Evolutionary conservation across 1,140 invertebrate species (phyloP), one percentile per base, ranked within the genome.

Genomic region (Eulimnadia texana): DNA sequence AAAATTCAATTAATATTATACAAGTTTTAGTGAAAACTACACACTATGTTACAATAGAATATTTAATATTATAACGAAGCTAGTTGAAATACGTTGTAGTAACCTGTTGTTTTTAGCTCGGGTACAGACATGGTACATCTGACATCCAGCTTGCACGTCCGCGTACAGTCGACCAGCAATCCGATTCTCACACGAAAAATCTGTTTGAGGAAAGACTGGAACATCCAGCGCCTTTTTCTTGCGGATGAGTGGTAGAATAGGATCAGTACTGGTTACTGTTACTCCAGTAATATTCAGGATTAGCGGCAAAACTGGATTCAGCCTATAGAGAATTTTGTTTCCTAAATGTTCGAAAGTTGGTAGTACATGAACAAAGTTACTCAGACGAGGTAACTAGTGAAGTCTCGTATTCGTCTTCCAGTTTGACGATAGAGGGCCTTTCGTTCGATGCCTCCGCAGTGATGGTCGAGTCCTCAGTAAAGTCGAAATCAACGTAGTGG

Each of bases 101-200:
- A 16, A 57, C 55, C 55, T 57, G 55, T 57, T 57, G 3, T 57
- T 57, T 33, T 57, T 57, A 1, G 24, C 55, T 22, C 22, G 27
- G 2, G 27, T 27, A 9, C 55, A 57, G 55, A 20, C 29, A 22
- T 33, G 33, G 55, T 27, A 57, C 11, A 27, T 27, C 33, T 27
- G 25, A 27, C 55, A 57, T 3, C 55, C 55, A 19, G 27, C 29
- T 10, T 27, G 22, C 11, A 33, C 28, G 28, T 57, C 55, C 3
- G 55, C 55, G 11, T 57, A 57, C n/a, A 57, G 29, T 16, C 55
- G 24, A 1, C 55, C 55, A n/a, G 11, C 22, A 11, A 57, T 54
- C 11, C 52, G 52, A 9, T n/a, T n/a, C 55, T 33, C 27, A 29
- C 19, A 20, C 55, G 22, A 19, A 33, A 29, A 13, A 57, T 22